Percentiles rank a stretch among this genome's conserved stretches.
phyloP scores from a whole-genome alignment of 2,888 invertebrate species.

The Ormyrus pomaceus region DNA sequence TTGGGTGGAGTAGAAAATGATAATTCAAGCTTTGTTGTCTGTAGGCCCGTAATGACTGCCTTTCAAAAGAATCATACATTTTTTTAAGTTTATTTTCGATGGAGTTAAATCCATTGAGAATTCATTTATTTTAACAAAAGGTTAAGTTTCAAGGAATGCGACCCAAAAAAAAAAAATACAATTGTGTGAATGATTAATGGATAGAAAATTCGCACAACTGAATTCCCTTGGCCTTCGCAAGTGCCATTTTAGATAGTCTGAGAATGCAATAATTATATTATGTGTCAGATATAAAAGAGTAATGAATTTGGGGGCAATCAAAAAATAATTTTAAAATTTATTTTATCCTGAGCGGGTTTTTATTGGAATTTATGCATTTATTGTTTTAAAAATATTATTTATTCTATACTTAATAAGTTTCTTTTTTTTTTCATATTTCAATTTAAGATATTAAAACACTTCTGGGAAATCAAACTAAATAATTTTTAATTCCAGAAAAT shows the following conservation, averaged over 20 bases:
- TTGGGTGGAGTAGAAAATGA: constrained; percentile 13
- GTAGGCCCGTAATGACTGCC: constrained; percentile 27
- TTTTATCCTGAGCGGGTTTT: too few relatives aligned
- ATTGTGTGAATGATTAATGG: constrained; percentile 47
- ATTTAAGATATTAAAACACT: too few relatives aligned
- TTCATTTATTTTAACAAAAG: constrained; percentile 37
- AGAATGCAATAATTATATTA: too few relatives aligned
- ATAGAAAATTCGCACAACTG: constrained; percentile 35
- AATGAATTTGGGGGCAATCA: too few relatives aligned
- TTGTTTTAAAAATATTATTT: too few relatives aligned
- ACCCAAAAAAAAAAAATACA: constrained; percentile 43
- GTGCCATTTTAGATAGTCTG: not conserved
- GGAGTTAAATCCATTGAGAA: constrained; percentile 44
- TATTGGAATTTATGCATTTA: too few relatives aligned
- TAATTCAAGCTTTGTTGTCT: constrained; percentile 18
- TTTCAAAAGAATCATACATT: constrained; percentile 32
- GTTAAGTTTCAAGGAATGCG: not conserved
- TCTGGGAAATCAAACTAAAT: too few relatives aligned
- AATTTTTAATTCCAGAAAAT: too few relatives aligned
- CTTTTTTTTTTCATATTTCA: too few relatives aligned
- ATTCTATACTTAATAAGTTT: too few relatives aligned
- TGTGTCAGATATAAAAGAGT: too few relatives aligned
- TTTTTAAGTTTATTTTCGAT: constrained; percentile 39
- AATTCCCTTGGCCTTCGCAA: constrained; percentile 5
- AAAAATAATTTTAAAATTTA: too few relatives aligned